phyloP scores from a whole-genome alignment of 2,888 invertebrate species.

The Callinectes sapidus region DNA sequence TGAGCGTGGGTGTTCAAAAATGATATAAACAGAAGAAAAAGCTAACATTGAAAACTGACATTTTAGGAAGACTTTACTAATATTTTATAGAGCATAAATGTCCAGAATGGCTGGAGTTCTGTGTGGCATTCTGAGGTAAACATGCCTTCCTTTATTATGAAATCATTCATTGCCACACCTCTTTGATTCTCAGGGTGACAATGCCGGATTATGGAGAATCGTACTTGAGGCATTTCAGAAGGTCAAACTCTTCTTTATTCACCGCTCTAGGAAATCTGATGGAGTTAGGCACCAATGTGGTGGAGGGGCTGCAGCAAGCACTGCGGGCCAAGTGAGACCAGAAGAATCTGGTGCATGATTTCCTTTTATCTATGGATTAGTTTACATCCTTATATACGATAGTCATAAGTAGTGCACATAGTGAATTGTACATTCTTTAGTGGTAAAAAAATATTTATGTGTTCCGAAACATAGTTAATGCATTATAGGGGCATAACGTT shows the following conservation, averaged over 20 bases:
- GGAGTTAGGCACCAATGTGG: neutral
- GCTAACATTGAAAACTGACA: too few species aligned
- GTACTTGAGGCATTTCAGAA: slow-evolving; percentile 14
- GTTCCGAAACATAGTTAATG: neutral
- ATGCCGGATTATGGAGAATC: slow-evolving; percentile 37
- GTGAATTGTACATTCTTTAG: too few species aligned
- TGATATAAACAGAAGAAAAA: too few species aligned
- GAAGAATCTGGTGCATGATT: neutral
- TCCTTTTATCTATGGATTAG: neutral
- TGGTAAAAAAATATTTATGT: neutral
- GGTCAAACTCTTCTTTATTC: slow-evolving; percentile 43
- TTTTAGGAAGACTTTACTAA: too few species aligned
- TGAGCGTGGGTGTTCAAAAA: too few species aligned
- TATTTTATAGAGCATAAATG: too few species aligned
- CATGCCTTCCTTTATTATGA: too few species aligned
- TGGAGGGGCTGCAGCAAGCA: slow-evolving; percentile 34
- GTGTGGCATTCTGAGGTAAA: too few species aligned
- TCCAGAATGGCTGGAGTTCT: too few species aligned
- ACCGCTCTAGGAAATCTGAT: slow-evolving; percentile 31
- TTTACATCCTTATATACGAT: too few species aligned
- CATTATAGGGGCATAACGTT: too few species aligned
- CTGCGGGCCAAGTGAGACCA: neutral
- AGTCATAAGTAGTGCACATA: neutral
- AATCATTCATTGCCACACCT: neutral
- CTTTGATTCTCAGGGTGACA: slow-evolving; percentile 30